Conservation (phyloP, 1,140 invertebrate genomes). For the Pomacea maculata region DNA sequence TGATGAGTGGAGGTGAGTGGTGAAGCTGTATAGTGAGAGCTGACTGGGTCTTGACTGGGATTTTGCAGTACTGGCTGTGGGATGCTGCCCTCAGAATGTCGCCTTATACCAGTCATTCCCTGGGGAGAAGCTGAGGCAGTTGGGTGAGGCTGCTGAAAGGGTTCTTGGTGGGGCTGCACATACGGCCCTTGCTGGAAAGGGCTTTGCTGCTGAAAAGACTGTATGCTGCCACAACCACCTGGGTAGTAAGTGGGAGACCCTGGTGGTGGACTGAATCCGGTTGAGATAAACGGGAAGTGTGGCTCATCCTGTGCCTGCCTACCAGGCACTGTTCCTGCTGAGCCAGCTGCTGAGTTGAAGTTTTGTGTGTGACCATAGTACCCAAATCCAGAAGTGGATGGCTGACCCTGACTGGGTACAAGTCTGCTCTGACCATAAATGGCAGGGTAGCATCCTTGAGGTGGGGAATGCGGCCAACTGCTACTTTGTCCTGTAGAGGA, state of each 20-base stretch:
- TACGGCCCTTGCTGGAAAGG: neutral
- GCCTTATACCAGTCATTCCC: conserved; percentile 11
- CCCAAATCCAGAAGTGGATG: neutral
- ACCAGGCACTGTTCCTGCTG: too few relatives aligned
- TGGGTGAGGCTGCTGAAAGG: conserved; percentile 3
- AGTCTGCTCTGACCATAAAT: neutral
- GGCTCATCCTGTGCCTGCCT: too few relatives aligned
- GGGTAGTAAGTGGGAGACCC: conserved; percentile 8
- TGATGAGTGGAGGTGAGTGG: neutral
- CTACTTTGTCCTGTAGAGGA: neutral
- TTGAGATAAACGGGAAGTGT: neutral
- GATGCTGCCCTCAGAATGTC: conserved; percentile 13
- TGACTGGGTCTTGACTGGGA: neutral
- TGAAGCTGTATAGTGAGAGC: neutral
- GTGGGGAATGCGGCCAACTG: neutral
- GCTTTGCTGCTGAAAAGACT: neutral
- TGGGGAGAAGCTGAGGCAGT: neutral
- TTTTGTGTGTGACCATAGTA: conserved; percentile 12
- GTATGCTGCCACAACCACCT: neutral
- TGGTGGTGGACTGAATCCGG: conserved; percentile 13
- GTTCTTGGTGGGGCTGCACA: neutral
- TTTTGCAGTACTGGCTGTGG: neutral
- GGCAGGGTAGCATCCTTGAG: conserved; percentile 10
- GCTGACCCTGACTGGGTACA: neutral
- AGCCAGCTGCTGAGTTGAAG: too few relatives aligned